Conservation (phyloP, 1,140 invertebrate genomes). For the Drosophila pandora region DNA sequence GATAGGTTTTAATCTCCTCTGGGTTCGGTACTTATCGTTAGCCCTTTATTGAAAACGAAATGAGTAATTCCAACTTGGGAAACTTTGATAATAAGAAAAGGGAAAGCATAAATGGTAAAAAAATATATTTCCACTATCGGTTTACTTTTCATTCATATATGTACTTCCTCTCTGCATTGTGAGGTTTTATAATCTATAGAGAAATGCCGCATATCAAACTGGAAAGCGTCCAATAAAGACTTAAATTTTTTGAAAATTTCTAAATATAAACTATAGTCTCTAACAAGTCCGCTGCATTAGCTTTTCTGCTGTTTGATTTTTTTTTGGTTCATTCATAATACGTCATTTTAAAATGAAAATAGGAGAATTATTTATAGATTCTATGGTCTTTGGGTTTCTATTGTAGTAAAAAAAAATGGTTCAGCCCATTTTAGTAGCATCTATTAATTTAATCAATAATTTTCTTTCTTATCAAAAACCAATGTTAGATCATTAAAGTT, state of each 20-base stretch:
- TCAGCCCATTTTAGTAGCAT: no score
- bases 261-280: slow-evolving; percentile 17
- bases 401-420: background rate
- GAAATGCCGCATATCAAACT: slow-evolving; percentile 16
- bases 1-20: slow-evolving; percentile 9
- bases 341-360: background rate
- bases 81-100: background rate
- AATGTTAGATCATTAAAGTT: no score
- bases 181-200: background rate
- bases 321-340: background rate
- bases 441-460: no score
- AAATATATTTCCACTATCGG: slow-evolving; percentile 16
- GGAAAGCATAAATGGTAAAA: slow-evolving; percentile 13
- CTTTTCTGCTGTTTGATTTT: background rate
- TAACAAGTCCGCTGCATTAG: background rate
- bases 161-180: slow-evolving; percentile 8
- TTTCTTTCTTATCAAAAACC: no score
- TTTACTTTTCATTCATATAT: no score
- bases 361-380: background rate
- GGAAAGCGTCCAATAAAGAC: slow-evolving; percentile 22
- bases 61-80: background rate
- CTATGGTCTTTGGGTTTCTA: background rate
- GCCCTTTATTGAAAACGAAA: background rate
- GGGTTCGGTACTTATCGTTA: slow-evolving; percentile 3
- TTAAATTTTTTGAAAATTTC: slow-evolving; percentile 11